Conservation (phyloP, 2,113 vertebrate species). For the Dunckerocampus dactyliophorus region DNA sequence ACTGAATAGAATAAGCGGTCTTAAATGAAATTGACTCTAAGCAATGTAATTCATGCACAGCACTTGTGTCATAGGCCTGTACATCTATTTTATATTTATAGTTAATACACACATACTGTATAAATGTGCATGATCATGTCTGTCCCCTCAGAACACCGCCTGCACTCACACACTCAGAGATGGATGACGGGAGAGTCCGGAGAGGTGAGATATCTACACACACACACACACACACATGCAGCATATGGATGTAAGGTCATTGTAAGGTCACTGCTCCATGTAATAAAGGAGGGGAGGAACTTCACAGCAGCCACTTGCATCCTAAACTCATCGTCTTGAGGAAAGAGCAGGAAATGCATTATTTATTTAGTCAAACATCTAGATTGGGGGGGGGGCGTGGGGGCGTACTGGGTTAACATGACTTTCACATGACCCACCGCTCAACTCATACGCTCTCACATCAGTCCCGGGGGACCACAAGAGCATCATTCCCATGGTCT, state of each 20-base stretch:
- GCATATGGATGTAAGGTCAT: background rate
- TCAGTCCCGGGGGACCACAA: conserved; percentile 25
- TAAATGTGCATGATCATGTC: background rate
- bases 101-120: too few species aligned
- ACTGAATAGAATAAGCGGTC: too few species aligned
- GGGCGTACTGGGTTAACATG: conserved; percentile 29
- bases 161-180: background rate
- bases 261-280: background rate
- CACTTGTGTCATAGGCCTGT: too few species aligned
- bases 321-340: conserved; percentile 15
- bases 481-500: conserved; percentile 56
- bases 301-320: background rate
- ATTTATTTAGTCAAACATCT: conserved; percentile 70
- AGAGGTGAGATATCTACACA: conserved; percentile 3
- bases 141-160: conserved; percentile 1
- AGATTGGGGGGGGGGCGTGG: conserved; percentile 16
- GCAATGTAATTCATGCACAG: too few species aligned
- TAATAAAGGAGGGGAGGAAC: background rate
- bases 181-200: background rate
- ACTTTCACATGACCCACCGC: conserved; percentile 70
- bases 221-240: background rate
- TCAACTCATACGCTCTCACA: background rate
- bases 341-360: conserved; percentile 57
- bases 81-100: too few species aligned
- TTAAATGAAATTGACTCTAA: too few species aligned